Percentiles rank a stretch among this genome's conserved stretches.
phyloP scores from a whole-genome alignment of 2,797 vertebrate species.

The Choloepus didactylus region DNA sequence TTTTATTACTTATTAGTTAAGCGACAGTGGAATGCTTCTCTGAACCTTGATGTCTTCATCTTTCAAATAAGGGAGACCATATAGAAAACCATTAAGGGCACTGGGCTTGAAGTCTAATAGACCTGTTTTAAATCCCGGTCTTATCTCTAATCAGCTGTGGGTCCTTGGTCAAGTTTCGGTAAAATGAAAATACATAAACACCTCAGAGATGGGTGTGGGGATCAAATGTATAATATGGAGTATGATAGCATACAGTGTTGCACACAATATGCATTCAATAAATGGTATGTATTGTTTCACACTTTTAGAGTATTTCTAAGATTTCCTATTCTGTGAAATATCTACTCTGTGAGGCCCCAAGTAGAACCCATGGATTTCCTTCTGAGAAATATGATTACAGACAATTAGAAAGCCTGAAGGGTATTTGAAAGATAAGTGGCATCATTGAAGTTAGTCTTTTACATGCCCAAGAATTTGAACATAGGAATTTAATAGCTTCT shows the following conservation, averaged over 20 bases:
- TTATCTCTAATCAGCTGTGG: background rate
- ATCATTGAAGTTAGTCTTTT: constrained; percentile 61
- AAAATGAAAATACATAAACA: constrained; percentile 29
- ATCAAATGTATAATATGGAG: background rate
- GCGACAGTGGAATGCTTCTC: background rate
- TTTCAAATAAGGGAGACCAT: background rate
- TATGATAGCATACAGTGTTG: background rate
- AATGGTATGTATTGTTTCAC: constrained; percentile 4
- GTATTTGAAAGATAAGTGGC: constrained; percentile 50
- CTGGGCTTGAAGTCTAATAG: background rate
- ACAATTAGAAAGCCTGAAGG: background rate
- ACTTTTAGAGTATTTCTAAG: constrained; percentile 27
- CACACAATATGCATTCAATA: background rate
- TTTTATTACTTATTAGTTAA: background rate
- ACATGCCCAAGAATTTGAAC: constrained; percentile 29
- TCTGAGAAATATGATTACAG: constrained; percentile 19
- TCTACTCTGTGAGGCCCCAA: background rate
- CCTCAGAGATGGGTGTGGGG: background rate
- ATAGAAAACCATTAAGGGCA: background rate
- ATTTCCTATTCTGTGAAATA: constrained; percentile 20
- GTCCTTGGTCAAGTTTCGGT: background rate
- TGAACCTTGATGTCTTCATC: background rate
- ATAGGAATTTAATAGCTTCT: constrained; percentile 27
- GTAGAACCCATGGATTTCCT: constrained; percentile 31
- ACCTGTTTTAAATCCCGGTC: background rate